Conservation (phyloP, 2,113 vertebrate species). For the Sus scrofa region T2T-Sscrofa CM000812.6:38017501-38018000, state of each 20-base stretch:
- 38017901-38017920: constrained; percentile 77
- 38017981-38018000: constrained; percentile 76
- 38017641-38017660: constrained; percentile 84
- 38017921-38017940: constrained; percentile 72
- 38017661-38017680: constrained; percentile 76
- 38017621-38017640: constrained; percentile 80
- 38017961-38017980: constrained; percentile 80
- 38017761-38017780: constrained; percentile 63
- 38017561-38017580: constrained; percentile 84
- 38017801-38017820: constrained; percentile 62
- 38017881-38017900: constrained; percentile 73
- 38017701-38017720: neutral
- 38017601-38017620: constrained; percentile 76
- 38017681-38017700: constrained; percentile 54
- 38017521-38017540: constrained; percentile 87
- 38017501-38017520: constrained; percentile 89
- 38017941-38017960: constrained; percentile 62
- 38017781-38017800: constrained; percentile 79
- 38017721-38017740: constrained; percentile 75
- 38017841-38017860: constrained; percentile 79
- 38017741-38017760: constrained; percentile 58
- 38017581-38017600: constrained; percentile 85
- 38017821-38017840: constrained; percentile 76
- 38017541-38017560: constrained; percentile 88
- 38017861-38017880: constrained; percentile 74